A percentile compares a stretch with the other conserved stretches of the same genome.
phyloP scores from a whole-genome alignment of 2,797 vertebrate species.

The Heteromormyrus szaboi region DNA sequence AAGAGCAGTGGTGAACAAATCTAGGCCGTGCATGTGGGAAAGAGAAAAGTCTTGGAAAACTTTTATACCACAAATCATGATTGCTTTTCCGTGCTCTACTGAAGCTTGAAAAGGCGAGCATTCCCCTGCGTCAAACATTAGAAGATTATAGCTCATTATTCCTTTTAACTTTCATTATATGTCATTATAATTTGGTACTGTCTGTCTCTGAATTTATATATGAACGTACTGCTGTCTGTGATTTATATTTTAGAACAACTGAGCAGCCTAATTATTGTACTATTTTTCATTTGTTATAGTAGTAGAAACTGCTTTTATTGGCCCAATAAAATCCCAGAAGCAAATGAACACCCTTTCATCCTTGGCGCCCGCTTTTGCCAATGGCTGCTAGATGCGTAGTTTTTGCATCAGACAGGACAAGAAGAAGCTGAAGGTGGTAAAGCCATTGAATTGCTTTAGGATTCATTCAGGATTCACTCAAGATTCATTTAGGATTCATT shows the following conservation, averaged over 20 bases:
- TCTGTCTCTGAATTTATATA: not conserved
- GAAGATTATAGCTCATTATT: not conserved
- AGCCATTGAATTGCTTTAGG: not conserved
- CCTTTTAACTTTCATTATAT: not conserved
- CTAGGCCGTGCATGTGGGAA: not conserved
- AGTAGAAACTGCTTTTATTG: not conserved
- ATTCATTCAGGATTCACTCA: not conserved
- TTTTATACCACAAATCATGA: not conserved
- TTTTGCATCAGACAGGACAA: not conserved
- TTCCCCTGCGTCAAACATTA: not conserved
- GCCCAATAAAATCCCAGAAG: not conserved
- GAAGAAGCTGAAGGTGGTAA: not conserved
- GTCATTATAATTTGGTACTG: not conserved
- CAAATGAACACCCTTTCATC: not conserved
- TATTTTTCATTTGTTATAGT: not conserved
- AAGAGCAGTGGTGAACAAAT: not conserved
- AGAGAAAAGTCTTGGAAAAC: not conserved
- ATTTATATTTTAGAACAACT: not conserved
- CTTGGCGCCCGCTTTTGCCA: not conserved
- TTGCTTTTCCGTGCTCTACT: not conserved
- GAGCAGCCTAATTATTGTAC: not conserved
- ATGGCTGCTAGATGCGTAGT: not conserved
- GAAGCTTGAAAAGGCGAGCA: not conserved
- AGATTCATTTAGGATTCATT: not conserved
- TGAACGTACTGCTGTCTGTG: not conserved